Base-by-base conservation (phyloP, 2,888 invertebrate genomes). In the Aphodius granarius region DNA sequence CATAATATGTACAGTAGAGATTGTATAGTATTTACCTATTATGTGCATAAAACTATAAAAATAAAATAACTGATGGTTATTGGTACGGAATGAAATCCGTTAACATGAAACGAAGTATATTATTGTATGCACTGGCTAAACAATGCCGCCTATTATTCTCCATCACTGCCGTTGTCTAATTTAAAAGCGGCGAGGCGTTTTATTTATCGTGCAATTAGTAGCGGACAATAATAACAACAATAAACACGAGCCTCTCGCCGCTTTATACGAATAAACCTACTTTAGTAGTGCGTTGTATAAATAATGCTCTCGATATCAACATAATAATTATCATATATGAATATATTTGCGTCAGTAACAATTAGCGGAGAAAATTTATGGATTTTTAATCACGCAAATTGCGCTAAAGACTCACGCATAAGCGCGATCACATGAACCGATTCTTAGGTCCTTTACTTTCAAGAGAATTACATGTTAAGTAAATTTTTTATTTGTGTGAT, bases 331-430 rank as follows among this genome's bases (percentile, higher is more conserved):
- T 66, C 65, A 73, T 71, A 71, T 23, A 73, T 71, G 71, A 71
- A 71, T 72, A 72, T 72, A 71, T 72, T 76, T 77, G 73, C 74
- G 73, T 77, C 75, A 71, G 22, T 73, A 65, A 21, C 72, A 76
- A 76, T 76, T 76, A 76, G 76, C 76, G 73, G 18, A 19, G 66
- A 65, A 74, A 73, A 64, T 76, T 76, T 75, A 72, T 71, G 74
- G 62, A 71, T 75, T 75, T 72, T 65, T 71, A 71, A 72, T 75
- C 62, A 66, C 64, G 75, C 70, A 62, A 75, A 75, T 71, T 75
- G 43, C 72, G 43, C 43, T 43, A 43, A 43, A 22, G 64, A 18
- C 63, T 18, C 17, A 22, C 19, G 71, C 66, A 72, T 43, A 64
- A 19, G 65, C 63, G 64, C 63, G 17, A n/a, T 75, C 75, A 65